phyloP scores from a whole-genome alignment of 2,888 invertebrate species.

The Ophonus ardosiacus region DNA sequence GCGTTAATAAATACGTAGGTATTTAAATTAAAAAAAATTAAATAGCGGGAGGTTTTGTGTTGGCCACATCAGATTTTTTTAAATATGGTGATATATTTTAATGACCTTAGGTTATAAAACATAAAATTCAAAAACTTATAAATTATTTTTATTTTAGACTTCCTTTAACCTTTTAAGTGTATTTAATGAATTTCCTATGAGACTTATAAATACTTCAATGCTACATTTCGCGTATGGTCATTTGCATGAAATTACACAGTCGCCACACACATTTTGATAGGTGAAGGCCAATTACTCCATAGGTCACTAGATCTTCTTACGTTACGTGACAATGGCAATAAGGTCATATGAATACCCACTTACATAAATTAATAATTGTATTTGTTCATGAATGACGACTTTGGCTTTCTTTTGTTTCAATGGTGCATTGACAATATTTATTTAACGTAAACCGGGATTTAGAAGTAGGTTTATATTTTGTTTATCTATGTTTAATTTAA shows the following conservation, averaged over 20 bases:
- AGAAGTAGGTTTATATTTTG: conserved; percentile 16
- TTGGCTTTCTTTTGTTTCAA: neutral
- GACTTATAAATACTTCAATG: conserved; percentile 1
- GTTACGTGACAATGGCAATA: conserved; percentile 13
- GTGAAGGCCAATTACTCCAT: conserved; percentile 29
- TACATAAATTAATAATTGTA: conserved; percentile 29
- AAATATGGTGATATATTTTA: neutral
- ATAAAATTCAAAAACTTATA: neutral
- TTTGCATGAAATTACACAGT: neutral
- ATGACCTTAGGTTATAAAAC: neutral
- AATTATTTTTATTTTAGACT: neutral
- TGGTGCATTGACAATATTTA: neutral
- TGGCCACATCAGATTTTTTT: no score
- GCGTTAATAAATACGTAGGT: no score
- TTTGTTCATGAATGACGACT: conserved; percentile 10
- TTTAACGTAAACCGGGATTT: conserved; percentile 5
- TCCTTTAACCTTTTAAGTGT: neutral
- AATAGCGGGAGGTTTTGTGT: no score
- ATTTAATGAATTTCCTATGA: neutral
- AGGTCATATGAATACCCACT: conserved; percentile 16
- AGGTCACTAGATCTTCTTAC: conserved; percentile 28
- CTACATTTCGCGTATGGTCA: neutral
- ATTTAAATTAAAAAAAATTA: no score
- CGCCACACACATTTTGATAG: conserved; percentile 3
- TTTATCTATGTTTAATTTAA: conserved; percentile 16